A percentile compares a stretch with the other conserved stretches of the same genome.
Conservation (phyloP, 1,140 invertebrate genomes). For the Ylistrum balloti region DNA sequence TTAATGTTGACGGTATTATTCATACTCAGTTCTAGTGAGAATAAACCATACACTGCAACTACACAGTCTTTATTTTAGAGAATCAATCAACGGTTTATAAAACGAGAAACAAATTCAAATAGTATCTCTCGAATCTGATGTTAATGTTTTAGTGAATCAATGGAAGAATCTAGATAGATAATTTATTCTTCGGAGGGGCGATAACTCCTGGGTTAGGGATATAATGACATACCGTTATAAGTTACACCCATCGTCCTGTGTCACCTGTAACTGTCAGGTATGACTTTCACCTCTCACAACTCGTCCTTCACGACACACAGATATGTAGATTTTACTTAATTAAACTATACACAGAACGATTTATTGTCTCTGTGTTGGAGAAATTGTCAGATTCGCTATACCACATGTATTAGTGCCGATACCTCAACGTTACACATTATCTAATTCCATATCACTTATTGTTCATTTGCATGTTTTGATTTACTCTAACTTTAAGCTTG, state of each 20-base stretch:
- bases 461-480: no score
- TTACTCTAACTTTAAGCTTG: no score
- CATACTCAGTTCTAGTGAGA: no score
- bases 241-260: neutral
- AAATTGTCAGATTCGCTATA: neutral
- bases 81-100: no score
- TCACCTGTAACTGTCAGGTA: neutral
- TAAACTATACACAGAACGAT: neutral
- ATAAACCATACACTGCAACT: no score
- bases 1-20: no score
- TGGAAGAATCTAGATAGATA: no score
- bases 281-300: slow-evolving; percentile 31
- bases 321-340: slow-evolving; percentile 30
- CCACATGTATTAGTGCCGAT: neutral
- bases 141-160: no score
- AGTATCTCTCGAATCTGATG: no score
- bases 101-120: no score
- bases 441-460: no score
- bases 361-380: neutral
- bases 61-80: no score
- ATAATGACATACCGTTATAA: neutral
- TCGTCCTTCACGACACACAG: neutral
- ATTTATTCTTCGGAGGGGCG: neutral
- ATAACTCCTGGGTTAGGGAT: neutral
- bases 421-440: neutral